Percentiles rank a stretch among this genome's conserved stretches.
Evolutionary conservation across 2,797 vertebrate species (phyloP).

Genomic region (Sebastes trivittatus): DNA sequence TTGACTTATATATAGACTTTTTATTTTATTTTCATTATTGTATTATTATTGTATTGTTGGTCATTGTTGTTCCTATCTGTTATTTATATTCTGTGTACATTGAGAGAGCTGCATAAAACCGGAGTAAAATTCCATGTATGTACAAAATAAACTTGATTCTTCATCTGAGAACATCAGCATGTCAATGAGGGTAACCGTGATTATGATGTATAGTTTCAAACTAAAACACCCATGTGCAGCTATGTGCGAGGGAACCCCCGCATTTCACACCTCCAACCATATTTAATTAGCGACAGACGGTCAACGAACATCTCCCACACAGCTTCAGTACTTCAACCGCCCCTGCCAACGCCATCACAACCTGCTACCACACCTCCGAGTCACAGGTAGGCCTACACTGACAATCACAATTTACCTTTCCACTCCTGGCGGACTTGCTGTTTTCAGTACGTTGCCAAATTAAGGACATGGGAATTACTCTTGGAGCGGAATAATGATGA

Average conservation of each 20-base stretch:
- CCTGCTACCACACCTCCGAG: conserved; percentile 41
- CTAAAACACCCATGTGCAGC: background rate
- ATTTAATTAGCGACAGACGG: conserved; percentile 58
- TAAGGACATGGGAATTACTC: conserved; percentile 72
- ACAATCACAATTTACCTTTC: conserved; percentile 51
- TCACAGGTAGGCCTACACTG: conserved; percentile 35
- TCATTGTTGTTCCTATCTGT: too few relatives aligned
- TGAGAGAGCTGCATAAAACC: too few relatives aligned
- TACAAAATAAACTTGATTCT: too few relatives aligned
- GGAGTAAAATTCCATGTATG: too few relatives aligned
- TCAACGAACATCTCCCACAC: conserved; percentile 28
- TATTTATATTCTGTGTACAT: too few relatives aligned
- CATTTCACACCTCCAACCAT: conserved; percentile 30
- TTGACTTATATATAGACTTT: too few relatives aligned
- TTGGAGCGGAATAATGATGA: conserved; percentile 68
- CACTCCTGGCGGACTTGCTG: conserved; percentile 38
- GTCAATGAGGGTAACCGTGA: background rate
- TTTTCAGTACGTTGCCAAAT: conserved; percentile 68
- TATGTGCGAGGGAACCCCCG: background rate
- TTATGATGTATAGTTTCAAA: background rate
- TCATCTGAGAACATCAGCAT: background rate
- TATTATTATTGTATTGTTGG: too few relatives aligned
- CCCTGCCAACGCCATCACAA: background rate
- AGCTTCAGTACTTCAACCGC: background rate
- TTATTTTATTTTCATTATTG: too few relatives aligned